Evolutionary conservation across 2,797 vertebrate species (phyloP), one percentile per base, ranked within the genome.

Genomic region (Acestrorhynchus altus): DNA sequence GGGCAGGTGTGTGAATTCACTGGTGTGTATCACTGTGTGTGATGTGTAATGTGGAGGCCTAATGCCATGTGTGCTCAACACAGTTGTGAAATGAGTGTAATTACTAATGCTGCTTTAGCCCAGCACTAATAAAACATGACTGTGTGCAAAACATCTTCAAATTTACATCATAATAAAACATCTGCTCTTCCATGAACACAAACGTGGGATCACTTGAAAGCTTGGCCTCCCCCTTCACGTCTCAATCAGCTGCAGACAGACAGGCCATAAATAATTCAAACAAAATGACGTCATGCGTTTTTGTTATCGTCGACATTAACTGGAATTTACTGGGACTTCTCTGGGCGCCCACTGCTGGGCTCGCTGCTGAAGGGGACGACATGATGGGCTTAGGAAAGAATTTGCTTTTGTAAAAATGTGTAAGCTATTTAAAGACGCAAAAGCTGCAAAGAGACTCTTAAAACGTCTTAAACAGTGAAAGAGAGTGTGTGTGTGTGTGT

Each of bases 381-480:
- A 31, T 59, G 56, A 59, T 59, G 56, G 24, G 26, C 26, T 59
- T 59, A 28, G 56, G 56, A 66, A 46, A 26, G 42, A 46, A 46
- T 66, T 24, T 47, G 63, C 42, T 15, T 66, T 46, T 46, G 63
- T 66, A 42, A 66, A 47, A 66, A 46, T 18, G 28, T 44, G 63
- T 26, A 22, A 24, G 42, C 42, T 46, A 10, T 66, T 46, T 42
- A 64, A 39, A n/a, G 18, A 40, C 39, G 39, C 61, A n/a, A 40
- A 8, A 12, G 60, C 35, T n/a, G 20, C 35, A 20, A 47, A 46
- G 40, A 16, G 42, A 12, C 63, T 24, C 13, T 46, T 66, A 44
- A n/a, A 44, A 22, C 1, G 40, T 11, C 42, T 65, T 24, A 26
- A 66, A 26, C 12, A 46, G 13, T 46, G n/a, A 64, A 42, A 64